These are phyloP conservation scores for Matsumurasca onukii DNA, from an alignment of 1,140 invertebrate species.

Conservation along the genomic window DNA sequence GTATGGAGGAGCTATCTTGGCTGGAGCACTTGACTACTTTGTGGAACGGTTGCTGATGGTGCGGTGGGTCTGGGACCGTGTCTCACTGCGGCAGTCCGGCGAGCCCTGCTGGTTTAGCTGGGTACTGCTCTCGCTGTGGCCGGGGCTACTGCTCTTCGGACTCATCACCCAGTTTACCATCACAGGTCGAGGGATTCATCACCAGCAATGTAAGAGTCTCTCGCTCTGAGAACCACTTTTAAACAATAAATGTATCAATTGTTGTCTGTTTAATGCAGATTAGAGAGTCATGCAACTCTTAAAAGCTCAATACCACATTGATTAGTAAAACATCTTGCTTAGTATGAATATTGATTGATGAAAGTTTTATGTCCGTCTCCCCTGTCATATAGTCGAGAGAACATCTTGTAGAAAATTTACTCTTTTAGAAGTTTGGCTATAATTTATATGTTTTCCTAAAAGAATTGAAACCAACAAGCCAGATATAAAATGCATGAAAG, in stretches of 20 bases:
- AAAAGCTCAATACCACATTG: no score
- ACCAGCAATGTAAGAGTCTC: constrained; percentile 56
- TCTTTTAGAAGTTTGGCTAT: background rate
- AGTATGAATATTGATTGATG: no score
- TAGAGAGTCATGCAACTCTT: no score
- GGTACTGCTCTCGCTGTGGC: constrained; percentile 73
- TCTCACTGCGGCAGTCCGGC: constrained; percentile 45
- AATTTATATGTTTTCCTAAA: background rate
- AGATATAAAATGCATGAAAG: no score
- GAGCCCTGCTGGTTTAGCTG: constrained; percentile 74
- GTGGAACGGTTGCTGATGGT: constrained; percentile 70
- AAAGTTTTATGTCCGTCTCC: no score
- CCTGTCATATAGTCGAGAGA: no score
- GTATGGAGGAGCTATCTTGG: constrained; percentile 72
- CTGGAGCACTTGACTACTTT: constrained; percentile 73
- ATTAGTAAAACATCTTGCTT: no score
- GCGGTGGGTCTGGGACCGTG: constrained; percentile 64
- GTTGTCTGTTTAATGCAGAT: no score
- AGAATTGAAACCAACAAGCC: no score
- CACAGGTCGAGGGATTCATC: constrained; percentile 69
- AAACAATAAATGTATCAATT: no score
- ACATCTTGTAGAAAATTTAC: no score
- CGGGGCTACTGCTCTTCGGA: constrained; percentile 65
- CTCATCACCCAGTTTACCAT: constrained; percentile 66
- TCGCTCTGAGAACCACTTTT: no score